Conservation (phyloP, 2,113 vertebrate species). For the Eolophus roseicapilla region DNA sequence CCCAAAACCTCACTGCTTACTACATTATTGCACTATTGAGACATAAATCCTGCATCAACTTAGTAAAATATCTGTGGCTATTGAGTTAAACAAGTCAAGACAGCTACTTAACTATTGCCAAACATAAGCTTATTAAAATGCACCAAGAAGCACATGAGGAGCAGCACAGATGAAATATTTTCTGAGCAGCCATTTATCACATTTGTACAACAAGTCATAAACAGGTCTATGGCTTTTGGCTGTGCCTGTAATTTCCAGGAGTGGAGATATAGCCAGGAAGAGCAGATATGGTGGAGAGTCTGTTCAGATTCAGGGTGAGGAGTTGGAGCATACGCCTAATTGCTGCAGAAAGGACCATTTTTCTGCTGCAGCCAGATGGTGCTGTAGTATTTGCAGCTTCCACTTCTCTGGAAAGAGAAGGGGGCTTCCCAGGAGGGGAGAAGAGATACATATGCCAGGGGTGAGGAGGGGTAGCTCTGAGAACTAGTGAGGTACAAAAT, state of each 20-base stretch:
- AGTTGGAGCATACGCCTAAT: neutral
- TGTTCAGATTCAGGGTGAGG: neutral
- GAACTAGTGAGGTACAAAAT: neutral
- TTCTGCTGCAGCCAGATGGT: neutral
- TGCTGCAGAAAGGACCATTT: neutral
- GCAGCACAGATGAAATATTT: neutral
- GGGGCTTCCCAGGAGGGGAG: neutral
- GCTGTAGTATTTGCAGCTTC: neutral
- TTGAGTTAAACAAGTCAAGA: slow-evolving; percentile 29
- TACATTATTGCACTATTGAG: slow-evolving; percentile 37
- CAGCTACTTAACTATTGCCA: slow-evolving; percentile 52
- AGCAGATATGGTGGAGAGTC: neutral
- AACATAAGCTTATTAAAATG: slow-evolving; percentile 33
- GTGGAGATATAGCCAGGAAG: neutral
- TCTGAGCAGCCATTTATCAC: neutral
- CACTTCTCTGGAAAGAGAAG: neutral
- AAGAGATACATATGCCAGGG: neutral
- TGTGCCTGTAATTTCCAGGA: neutral
- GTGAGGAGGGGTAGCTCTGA: neutral
- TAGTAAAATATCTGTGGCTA: slow-evolving; percentile 25
- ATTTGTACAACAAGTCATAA: neutral
- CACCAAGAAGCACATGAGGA: neutral
- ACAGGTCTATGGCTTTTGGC: neutral
- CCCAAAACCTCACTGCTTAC: neutral
- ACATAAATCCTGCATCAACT: slow-evolving; percentile 58